A percentile compares a stretch with the other conserved stretches of the same genome.
Conservation (phyloP, 2,113 vertebrate genomes). For the Cisticola juncidis region DNA sequence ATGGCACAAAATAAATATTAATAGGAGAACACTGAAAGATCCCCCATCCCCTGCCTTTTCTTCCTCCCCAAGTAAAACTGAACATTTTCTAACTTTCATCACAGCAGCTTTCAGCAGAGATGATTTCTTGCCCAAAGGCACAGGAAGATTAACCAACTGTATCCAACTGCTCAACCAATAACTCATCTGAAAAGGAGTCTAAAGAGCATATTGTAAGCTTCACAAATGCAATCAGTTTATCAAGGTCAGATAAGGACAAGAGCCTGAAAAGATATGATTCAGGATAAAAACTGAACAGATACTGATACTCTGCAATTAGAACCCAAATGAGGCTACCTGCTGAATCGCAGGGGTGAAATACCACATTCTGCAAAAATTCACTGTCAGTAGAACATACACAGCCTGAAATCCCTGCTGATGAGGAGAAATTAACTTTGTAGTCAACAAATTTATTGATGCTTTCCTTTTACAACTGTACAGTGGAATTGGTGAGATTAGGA, state of each 20-base stretch:
- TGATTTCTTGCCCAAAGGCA: constrained; percentile 72
- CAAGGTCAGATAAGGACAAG: constrained; percentile 73
- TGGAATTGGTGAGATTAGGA: background rate
- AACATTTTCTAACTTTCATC: constrained; percentile 59
- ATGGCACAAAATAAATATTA: constrained; percentile 55
- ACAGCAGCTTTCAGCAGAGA: constrained; percentile 49
- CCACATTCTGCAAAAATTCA: constrained; percentile 16
- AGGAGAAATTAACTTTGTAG: constrained; percentile 40
- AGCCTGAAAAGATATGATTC: constrained; percentile 47
- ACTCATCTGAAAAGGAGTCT: constrained; percentile 62
- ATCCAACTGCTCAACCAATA: constrained; percentile 61
- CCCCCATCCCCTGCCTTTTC: background rate
- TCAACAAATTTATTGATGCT: background rate
- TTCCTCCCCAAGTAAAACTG: constrained; percentile 18
- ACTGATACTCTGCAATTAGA: constrained; percentile 54
- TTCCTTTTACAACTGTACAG: background rate
- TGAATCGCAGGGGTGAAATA: constrained; percentile 34
- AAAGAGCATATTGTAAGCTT: constrained; percentile 61
- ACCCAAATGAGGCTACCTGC: constrained; percentile 49
- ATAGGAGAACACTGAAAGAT: constrained; percentile 20
- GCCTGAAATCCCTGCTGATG: constrained; percentile 7
- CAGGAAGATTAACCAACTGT: constrained; percentile 70
- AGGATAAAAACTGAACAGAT: constrained; percentile 50
- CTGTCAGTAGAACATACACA: background rate
- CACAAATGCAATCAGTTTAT: constrained; percentile 66